Percentiles rank a stretch among this genome's conserved stretches.
phyloP scores from a whole-genome alignment of 2,797 vertebrate species.

The Coccyzus lansbergi region DNA sequence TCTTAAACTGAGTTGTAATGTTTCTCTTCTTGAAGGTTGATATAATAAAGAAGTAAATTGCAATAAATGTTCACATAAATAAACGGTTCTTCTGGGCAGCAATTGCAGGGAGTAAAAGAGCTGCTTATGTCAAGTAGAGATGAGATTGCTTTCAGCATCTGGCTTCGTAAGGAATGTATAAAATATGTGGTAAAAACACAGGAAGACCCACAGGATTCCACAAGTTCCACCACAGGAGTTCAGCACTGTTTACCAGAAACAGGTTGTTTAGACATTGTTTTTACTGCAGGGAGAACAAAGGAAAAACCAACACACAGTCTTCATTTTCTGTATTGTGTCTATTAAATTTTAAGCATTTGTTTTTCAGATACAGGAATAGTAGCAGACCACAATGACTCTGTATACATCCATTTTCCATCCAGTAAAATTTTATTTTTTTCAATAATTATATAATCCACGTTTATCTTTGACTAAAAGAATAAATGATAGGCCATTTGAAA shows the following conservation, averaged over 20 bases:
- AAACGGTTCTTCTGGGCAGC: background rate
- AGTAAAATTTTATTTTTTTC: background rate
- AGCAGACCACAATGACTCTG: background rate
- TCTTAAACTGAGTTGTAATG: background rate
- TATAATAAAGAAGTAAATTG: slow-evolving; percentile 7
- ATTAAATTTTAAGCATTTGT: slow-evolving; percentile 20
- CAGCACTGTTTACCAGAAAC: background rate
- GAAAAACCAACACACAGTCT: background rate
- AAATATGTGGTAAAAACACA: slow-evolving; percentile 9
- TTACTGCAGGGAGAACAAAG: background rate
- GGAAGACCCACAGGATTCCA: slow-evolving; percentile 10
- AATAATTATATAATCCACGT: background rate
- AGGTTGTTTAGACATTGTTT: slow-evolving; percentile 2
- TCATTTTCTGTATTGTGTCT: background rate
- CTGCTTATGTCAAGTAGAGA: slow-evolving; percentile 25
- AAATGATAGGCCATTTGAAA: slow-evolving; percentile 10
- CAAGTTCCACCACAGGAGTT: background rate
- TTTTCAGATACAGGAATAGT: background rate
- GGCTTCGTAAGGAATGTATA: slow-evolving; percentile 1
- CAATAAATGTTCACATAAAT: background rate
- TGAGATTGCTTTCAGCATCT: slow-evolving; percentile 34
- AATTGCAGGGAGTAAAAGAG: slow-evolving; percentile 23
- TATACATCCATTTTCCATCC: background rate
- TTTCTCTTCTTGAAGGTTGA: background rate
- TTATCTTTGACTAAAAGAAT: slow-evolving; percentile 49